These are phyloP conservation scores for Aulostomus chinensis DNA, from an alignment of 2,797 vertebrate species.

Conservation along the genomic window DNA sequence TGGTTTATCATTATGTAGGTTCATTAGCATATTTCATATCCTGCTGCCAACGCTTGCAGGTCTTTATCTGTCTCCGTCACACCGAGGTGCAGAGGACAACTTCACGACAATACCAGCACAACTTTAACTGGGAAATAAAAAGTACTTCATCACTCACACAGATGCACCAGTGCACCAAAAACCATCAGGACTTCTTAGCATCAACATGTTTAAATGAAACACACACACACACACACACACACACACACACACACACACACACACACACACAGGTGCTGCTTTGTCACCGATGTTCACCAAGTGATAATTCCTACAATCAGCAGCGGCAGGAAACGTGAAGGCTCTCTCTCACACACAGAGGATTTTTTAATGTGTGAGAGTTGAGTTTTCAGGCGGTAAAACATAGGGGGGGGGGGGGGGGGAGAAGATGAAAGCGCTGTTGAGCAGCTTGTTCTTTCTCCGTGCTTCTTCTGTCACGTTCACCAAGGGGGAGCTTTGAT, in stretches of 20 bases:
- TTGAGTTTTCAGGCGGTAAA: constrained; percentile 31
- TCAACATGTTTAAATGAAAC: too few relatives aligned
- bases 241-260: background rate
- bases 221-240: background rate
- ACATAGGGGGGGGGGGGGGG: background rate
- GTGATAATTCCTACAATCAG: constrained; percentile 10
- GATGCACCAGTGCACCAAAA: background rate
- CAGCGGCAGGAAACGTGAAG: constrained; percentile 33
- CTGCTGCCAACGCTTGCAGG: constrained; percentile 43
- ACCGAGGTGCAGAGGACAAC: background rate
- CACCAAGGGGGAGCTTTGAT: constrained; percentile 49
- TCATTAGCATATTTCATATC: constrained; percentile 77
- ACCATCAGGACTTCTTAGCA: constrained; percentile 4
- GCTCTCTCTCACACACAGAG: too few relatives aligned
- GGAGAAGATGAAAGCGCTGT: constrained; percentile 52
- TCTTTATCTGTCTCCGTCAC: constrained; percentile 44
- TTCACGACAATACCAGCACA: too few relatives aligned
- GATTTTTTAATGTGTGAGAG: constrained; percentile 36
- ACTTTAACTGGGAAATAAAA: too few relatives aligned
- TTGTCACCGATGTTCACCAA: constrained; percentile 13
- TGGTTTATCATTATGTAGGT: constrained; percentile 48
- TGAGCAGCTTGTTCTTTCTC: constrained; percentile 49
- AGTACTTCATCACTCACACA: constrained; percentile 31
- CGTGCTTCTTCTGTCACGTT: constrained; percentile 48
- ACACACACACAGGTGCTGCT: constrained; percentile 15